phyloP scores from a whole-genome alignment of 2,888 invertebrate genomes.

The Meliscaeva auricollis region DNA sequence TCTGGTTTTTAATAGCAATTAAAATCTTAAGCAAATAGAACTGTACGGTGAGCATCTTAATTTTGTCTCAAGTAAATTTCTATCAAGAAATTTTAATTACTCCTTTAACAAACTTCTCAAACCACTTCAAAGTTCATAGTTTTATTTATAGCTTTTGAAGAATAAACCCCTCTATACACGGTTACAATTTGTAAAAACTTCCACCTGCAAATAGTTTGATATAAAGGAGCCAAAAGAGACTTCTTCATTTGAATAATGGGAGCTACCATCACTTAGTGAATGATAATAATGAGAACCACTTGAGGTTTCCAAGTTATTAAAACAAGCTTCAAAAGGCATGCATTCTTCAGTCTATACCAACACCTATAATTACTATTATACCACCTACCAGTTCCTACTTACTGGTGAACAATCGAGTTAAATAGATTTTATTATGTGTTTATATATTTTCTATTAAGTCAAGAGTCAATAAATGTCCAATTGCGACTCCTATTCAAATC shows the following conservation, averaged over 20 bases:
- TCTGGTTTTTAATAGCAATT: too few relatives aligned
- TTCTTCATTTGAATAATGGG: neutral
- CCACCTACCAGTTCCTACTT: neutral
- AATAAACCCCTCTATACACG: too few relatives aligned
- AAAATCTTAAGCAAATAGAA: too few relatives aligned
- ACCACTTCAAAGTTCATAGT: too few relatives aligned
- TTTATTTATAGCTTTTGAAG: too few relatives aligned
- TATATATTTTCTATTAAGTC: slow-evolving; percentile 6
- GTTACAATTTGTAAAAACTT: neutral
- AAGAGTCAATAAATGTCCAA: slow-evolving; percentile 21
- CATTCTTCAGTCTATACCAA: too few relatives aligned
- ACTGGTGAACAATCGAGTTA: neutral
- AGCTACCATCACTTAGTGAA: neutral
- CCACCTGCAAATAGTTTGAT: neutral
- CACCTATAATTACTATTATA: slow-evolving; percentile 12
- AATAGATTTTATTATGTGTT: slow-evolving; percentile 1
- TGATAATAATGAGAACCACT: neutral
- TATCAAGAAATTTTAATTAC: too few relatives aligned
- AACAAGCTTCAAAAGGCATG: neutral
- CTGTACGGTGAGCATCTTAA: too few relatives aligned
- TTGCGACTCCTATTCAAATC: slow-evolving; percentile 1
- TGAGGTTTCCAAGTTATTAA: neutral
- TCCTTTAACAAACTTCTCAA: too few relatives aligned
- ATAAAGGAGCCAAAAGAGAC: too few relatives aligned
- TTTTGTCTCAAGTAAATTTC: too few relatives aligned